Conservation (phyloP, 2,888 invertebrate genomes). For the Cosmia pyralina region DNA sequence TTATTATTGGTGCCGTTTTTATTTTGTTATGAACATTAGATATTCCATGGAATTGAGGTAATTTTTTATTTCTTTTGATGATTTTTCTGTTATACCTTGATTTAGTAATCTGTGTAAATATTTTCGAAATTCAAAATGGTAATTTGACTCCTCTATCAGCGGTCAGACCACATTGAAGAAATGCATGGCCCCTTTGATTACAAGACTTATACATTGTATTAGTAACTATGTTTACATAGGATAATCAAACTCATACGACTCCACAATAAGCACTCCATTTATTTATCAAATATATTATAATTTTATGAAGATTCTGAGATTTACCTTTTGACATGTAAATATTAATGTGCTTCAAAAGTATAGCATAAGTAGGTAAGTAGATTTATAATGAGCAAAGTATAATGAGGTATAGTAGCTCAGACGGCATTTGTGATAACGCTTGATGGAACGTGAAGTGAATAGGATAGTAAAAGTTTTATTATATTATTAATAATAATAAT, state of each 20-base stretch:
- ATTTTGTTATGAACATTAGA: background rate
- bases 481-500: conserved; percentile 53
- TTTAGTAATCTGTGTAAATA: background rate
- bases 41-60: background rate
- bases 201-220: background rate
- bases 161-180: background rate
- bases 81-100: background rate
- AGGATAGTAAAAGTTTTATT: conserved; percentile 58
- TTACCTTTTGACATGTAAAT: conserved; percentile 59
- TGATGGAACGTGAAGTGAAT: conserved; percentile 64
- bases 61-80: background rate
- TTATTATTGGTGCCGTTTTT: background rate
- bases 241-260: no score
- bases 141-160: background rate
- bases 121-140: background rate
- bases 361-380: conserved; percentile 54
- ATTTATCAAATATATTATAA: conserved; percentile 3
- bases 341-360: conserved; percentile 66
- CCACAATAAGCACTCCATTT: background rate
- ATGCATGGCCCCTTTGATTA: background rate
- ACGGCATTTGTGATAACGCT: conserved; percentile 82
- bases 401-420: conserved; percentile 68
- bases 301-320: conserved; percentile 14
- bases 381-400: conserved; percentile 56
- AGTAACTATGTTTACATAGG: background rate